phyloP scores from a whole-genome alignment of 2,888 invertebrate genomes.

The Xiphydria camelus region DNA sequence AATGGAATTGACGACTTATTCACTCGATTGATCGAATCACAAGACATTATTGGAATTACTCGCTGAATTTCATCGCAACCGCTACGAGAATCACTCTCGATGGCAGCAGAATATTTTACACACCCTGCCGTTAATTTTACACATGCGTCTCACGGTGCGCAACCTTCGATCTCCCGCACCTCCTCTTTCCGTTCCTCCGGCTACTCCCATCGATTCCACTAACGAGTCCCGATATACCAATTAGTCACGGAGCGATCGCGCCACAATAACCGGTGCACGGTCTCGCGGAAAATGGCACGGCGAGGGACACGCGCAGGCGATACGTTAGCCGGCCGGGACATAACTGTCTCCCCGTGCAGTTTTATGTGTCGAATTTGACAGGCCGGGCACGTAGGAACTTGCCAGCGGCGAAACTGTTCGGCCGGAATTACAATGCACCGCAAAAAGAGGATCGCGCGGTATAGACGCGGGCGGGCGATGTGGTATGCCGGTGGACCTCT shows the following conservation, averaged over 20 bases:
- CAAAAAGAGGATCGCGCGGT: too few species aligned
- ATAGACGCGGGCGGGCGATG: too few species aligned
- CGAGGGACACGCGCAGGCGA: slow-evolving; percentile 53
- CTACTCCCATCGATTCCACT: slow-evolving; percentile 25
- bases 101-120: too few species aligned
- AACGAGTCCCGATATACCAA: slow-evolving; percentile 43
- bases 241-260: slow-evolving; percentile 41
- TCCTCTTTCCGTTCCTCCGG: not conserved
- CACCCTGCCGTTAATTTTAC: too few species aligned
- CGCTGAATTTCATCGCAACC: too few species aligned
- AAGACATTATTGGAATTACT: too few species aligned
- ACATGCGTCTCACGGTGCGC: too few species aligned
- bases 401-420: slow-evolving; percentile 54
- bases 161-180: too few species aligned
- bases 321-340: slow-evolving; percentile 50
- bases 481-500: too few species aligned
- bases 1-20: too few species aligned
- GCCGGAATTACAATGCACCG: slow-evolving; percentile 55
- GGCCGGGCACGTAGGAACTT: slow-evolving; percentile 54
- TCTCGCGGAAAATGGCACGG: slow-evolving; percentile 20
- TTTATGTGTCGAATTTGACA: slow-evolving; percentile 57
- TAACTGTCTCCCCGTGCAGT: slow-evolving; percentile 52
- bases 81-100: too few species aligned
- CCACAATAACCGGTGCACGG: slow-evolving; percentile 17
- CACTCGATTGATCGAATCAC: too few species aligned